phyloP scores from a whole-genome alignment of 2,797 vertebrate genomes.

The Sciaenops ocellatus region DNA sequence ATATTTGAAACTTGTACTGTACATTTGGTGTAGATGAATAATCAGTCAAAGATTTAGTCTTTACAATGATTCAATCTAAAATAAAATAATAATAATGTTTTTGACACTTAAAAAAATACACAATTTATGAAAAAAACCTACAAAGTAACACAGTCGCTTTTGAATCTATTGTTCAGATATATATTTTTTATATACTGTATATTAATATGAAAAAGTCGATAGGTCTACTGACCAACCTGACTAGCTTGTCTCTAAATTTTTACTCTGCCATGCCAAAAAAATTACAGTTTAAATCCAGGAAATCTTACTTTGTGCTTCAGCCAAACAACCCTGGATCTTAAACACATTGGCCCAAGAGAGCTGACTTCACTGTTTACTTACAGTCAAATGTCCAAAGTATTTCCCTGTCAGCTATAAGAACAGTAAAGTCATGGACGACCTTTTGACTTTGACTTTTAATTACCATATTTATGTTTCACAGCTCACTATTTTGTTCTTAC shows the following conservation, averaged over 20 bases:
- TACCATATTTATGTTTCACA: constrained; percentile 6
- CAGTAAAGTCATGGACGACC: constrained; percentile 11
- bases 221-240: background rate
- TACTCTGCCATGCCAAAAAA: constrained; percentile 22
- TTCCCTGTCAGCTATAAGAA: constrained; percentile 10
- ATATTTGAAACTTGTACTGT: background rate
- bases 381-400: constrained; percentile 34
- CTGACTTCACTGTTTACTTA: constrained; percentile 33
- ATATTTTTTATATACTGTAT: background rate
- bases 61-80: background rate
- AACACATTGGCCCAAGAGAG: constrained; percentile 3
- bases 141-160: no score
- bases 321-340: background rate
- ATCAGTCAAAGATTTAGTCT: background rate
- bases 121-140: background rate
- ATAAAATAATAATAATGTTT: background rate
- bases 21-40: constrained; percentile 10
- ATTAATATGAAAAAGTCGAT: background rate
- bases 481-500: background rate
- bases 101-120: background rate
- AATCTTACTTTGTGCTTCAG: constrained; percentile 27
- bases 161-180: background rate
- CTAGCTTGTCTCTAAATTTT: constrained; percentile 1
- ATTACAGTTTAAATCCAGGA: constrained; percentile 25
- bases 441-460: constrained; percentile 23